Evolutionary conservation across 1,140 invertebrate genomes (phyloP).

Genomic region (Drosophila sturtevanti): DNA sequence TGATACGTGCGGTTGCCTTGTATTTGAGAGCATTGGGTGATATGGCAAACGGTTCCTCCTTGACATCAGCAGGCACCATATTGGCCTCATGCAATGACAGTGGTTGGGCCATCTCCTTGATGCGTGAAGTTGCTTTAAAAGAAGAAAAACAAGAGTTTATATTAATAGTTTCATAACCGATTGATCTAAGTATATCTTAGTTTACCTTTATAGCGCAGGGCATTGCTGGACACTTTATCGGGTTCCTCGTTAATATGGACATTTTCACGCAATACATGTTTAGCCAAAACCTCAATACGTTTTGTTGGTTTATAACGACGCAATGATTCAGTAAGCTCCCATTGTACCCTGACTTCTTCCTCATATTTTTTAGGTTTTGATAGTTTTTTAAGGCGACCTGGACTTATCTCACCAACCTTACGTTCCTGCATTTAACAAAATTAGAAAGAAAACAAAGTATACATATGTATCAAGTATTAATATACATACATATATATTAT

Average conservation of each 20-base stretch:
- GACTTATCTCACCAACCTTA: slow-evolving; percentile 19
- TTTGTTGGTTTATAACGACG: slow-evolving; percentile 45
- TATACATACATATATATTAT: too few species aligned
- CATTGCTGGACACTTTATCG: slow-evolving; percentile 50
- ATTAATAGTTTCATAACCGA: too few species aligned
- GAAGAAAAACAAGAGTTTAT: neutral
- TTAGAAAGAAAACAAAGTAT: too few species aligned
- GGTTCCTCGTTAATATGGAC: slow-evolving; percentile 56
- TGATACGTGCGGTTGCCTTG: slow-evolving; percentile 81
- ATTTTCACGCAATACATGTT: slow-evolving; percentile 38
- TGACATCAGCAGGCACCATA: slow-evolving; percentile 50
- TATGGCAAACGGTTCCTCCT: slow-evolving; percentile 72
- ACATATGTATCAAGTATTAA: too few species aligned
- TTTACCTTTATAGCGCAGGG: slow-evolving; percentile 66
- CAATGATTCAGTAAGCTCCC: slow-evolving; percentile 58
- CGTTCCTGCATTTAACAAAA: slow-evolving; percentile 35
- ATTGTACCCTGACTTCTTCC: slow-evolving; percentile 45
- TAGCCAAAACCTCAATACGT: slow-evolving; percentile 53
- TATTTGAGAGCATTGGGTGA: slow-evolving; percentile 82
- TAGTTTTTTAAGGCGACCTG: slow-evolving; percentile 45
- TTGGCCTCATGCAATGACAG: slow-evolving; percentile 52
- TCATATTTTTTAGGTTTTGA: slow-evolving; percentile 38
- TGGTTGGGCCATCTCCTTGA: slow-evolving; percentile 67
- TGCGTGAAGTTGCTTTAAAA: slow-evolving; percentile 59
- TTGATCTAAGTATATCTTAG: neutral